Evolutionary conservation across 2,888 invertebrate species (phyloP).

Genomic region (Agonopterix arenella): DNA sequence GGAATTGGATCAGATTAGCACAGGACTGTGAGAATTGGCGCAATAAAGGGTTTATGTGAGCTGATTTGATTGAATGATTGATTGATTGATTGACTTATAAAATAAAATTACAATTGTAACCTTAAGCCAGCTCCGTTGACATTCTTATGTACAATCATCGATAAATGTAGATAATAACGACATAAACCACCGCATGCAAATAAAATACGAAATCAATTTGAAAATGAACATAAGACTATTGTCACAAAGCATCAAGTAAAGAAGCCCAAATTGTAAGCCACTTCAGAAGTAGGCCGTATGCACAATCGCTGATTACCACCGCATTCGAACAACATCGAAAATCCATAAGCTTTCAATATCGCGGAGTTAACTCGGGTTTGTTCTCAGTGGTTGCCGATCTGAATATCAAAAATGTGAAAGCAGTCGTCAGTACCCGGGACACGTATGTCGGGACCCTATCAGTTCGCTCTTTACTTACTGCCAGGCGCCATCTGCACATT

Average conservation of each 20-base stretch:
- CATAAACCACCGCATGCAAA: too few relatives aligned
- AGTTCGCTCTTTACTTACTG: slow-evolving; percentile 74
- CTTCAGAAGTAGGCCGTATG: slow-evolving; percentile 11
- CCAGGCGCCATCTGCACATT: slow-evolving; percentile 71
- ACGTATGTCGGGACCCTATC: slow-evolving; percentile 75
- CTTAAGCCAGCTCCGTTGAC: too few relatives aligned
- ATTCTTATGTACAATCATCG: too few relatives aligned
- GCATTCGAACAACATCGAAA: slow-evolving; percentile 63
- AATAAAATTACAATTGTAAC: too few relatives aligned
- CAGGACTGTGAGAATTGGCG: too few relatives aligned
- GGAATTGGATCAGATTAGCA: too few relatives aligned
- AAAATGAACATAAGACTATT: too few relatives aligned
- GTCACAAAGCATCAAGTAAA: background rate
- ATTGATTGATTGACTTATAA: too few relatives aligned
- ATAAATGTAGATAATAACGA: too few relatives aligned
- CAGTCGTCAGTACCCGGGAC: slow-evolving; percentile 69
- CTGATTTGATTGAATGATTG: too few relatives aligned
- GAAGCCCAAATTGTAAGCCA: slow-evolving; percentile 18
- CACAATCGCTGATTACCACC: slow-evolving; percentile 45
- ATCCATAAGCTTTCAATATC: slow-evolving; percentile 76
- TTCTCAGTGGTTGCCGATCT: slow-evolving; percentile 70
- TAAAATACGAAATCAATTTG: too few relatives aligned
- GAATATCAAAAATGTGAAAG: slow-evolving; percentile 75
- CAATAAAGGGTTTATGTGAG: too few relatives aligned
- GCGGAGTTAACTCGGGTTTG: slow-evolving; percentile 70